phyloP scores from a whole-genome alignment of 2,797 vertebrate species.

The Xenops minutus region DNA sequence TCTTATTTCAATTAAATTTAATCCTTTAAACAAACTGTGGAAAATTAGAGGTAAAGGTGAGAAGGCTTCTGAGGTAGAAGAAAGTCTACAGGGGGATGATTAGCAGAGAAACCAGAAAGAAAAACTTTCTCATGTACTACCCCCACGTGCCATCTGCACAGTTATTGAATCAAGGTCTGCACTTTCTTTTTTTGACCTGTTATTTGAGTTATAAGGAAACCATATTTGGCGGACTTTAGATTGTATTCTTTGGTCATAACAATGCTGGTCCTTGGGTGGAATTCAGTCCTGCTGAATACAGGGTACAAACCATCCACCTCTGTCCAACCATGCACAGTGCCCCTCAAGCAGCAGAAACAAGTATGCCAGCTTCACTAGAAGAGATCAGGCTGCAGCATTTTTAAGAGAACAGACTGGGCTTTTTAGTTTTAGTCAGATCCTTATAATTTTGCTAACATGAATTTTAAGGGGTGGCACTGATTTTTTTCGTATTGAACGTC shows the following conservation, averaged over 20 bases:
- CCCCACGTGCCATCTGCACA: not conserved
- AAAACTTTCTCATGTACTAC: not conserved
- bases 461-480: not conserved
- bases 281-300: not conserved
- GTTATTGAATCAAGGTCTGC: not conserved
- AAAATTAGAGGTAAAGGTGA: not conserved
- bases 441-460: not conserved
- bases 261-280: not conserved
- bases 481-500: not conserved
- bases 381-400: not conserved
- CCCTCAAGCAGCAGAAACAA: not conserved
- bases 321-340: not conserved
- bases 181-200: not conserved
- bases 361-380: not conserved
- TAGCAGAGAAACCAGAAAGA: not conserved
- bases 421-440: not conserved
- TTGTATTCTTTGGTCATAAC: not conserved
- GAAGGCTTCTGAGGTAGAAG: not conserved
- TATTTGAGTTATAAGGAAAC: not conserved
- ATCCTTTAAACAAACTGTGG: slow-evolving; percentile 7
- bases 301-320: not conserved
- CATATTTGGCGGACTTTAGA: not conserved
- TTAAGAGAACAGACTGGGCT: not conserved
- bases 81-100: not conserved
- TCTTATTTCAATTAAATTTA: slow-evolving; percentile 15